Base-by-base conservation (phyloP, 2,888 invertebrate genomes). In the Strigamia transsilvanica region DNA sequence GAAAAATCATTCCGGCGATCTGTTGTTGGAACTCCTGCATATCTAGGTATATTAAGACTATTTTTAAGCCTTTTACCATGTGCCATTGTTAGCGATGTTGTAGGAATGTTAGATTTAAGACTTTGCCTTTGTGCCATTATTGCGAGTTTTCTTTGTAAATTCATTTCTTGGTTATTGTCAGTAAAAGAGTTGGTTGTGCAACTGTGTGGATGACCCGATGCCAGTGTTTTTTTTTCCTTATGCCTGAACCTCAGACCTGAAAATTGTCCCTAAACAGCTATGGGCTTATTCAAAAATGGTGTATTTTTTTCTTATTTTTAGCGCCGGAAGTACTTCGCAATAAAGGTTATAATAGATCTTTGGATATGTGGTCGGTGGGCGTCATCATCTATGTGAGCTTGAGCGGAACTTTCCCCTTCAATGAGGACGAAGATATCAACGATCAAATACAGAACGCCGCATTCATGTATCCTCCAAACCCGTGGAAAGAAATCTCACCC, bases 361-460 rank as follows among this genome's bases (percentile, higher is more conserved):
- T 99, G 87, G 99, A 99, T 89, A 99, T 99, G 99, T 99, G 99
- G 99, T 98, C 97, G 86, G 98, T 99, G 80, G 99, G 99, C 41
- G 99, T 99, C 1, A 99, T 99, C 86, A 94, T 99, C 84, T 99
- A 99, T 89, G 99, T 99, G 15, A 98, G 98, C 84, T 91, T 99
- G 78, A 98, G 98, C 86, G 99, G 99, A 84, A 99, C 99, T 0
- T 99, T 99, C 90, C 99, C 99, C 42, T 99, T 99, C 90, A 99
- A 99, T 89, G 99, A 99, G 90, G 99, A 99, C 89, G 99, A 99
- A 90, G 99, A 99, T 88, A 99, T 99, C 87, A 95, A 97, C 89
- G 99, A 99, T 89, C 99, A 99, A 90, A 99, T 99, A 85, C 98
- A 99, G 90, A 99, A 99, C 90, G 99, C 99, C 42, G 98, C 98